Evolutionary conservation across 2,888 invertebrate species (phyloP), one percentile per base, ranked within the genome.

Genomic region (Poecilobothrus nobilitatus): DNA sequence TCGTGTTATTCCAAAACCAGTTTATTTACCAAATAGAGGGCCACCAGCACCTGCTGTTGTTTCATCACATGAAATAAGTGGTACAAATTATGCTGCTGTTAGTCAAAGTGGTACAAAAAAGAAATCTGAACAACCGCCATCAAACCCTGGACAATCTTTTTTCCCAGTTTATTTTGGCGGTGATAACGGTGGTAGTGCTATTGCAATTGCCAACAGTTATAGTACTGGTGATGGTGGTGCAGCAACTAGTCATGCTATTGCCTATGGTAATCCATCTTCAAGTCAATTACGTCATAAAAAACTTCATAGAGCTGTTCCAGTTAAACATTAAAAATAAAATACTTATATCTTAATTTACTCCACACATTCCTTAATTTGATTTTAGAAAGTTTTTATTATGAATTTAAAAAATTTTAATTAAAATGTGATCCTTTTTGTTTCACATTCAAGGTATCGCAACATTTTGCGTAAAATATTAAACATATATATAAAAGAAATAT

Each of bases 131-230:
- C 22, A 34, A 61, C 70, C 72, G 63, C 64, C 33, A 65, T 15
- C 53, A 41, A 20, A 77, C 70, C 82, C 81, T 18, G 80, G 79
- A 44, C 53, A 53, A 53, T 79, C 78, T 15, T 82, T 78, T 76
- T 82, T 82, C 77, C 82, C 82, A 65, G 76, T 82, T 44, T 73
- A 79, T 68, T 82, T 82, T 65, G 82, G 82, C 53, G 79, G 80
- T 66, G 78, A 80, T 73, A 74, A 61, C 67, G 80, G 81, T 44
- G 82, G 82, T 67, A 72, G 73, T 63, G 81, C 82, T 63, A 81
- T 82, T 71, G 82, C 82, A 68, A 80, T 82, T 74, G 82, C 82
- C 73, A 82, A 82, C 73, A 79, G 81, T 41, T 82, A 79, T 74
- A 81, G 81, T 75, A 82, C 82, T 20, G 82, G 82, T 18, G 81